Percentiles rank a stretch among this genome's conserved stretches.
These are phyloP conservation scores for Julus scanicus DNA, from an alignment of 2,888 invertebrate species.

Conservation along the genomic window DNA sequence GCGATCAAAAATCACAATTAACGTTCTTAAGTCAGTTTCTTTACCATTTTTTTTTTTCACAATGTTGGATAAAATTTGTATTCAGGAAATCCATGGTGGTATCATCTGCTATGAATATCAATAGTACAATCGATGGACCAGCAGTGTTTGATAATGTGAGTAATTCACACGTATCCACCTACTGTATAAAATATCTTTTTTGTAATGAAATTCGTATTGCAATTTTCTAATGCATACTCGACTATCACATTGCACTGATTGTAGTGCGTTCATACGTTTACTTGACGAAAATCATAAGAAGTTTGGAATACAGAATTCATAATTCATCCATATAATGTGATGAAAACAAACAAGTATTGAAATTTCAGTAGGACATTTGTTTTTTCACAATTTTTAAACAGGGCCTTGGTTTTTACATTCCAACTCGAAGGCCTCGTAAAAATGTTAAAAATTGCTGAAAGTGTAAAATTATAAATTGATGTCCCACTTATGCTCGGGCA, in stretches of 20 bases:
- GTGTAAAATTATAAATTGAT: neutral
- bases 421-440: neutral
- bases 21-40: neutral
- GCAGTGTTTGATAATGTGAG: conserved; percentile 15
- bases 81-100: neutral
- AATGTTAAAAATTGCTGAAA: neutral
- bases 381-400: neutral
- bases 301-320: neutral
- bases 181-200: neutral
- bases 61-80: neutral
- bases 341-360: neutral
- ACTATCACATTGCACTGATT: neutral
- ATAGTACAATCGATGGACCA: neutral
- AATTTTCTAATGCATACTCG: neutral
- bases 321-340: neutral
- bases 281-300: neutral
- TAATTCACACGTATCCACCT: neutral
- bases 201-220: neutral
- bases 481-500: neutral
- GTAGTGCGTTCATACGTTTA: neutral
- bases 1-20: neutral
- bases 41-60: neutral
- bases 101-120: neutral
- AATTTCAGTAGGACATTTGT: neutral
- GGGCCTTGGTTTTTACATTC: neutral